These are phyloP conservation scores for Aleiodes alternator DNA, from an alignment of 2,888 invertebrate genomes.

Conservation along the genomic window DNA sequence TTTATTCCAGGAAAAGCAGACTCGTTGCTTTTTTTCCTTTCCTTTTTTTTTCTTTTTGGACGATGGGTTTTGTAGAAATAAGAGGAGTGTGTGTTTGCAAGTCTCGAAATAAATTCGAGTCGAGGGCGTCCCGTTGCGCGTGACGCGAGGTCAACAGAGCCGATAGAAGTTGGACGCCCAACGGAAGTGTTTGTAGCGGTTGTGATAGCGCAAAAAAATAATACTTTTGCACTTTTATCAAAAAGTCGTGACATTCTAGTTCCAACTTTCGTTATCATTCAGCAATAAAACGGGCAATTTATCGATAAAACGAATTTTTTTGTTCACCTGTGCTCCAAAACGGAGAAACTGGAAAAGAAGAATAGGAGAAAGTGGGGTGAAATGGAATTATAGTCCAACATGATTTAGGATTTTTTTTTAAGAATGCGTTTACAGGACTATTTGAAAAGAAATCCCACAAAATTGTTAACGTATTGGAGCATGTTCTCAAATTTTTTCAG, in stretches of 20 bases:
- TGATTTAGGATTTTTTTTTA: too few species aligned
- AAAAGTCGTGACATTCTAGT: not conserved
- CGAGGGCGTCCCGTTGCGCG: conserved; percentile 30
- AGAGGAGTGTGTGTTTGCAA: conserved; percentile 15
- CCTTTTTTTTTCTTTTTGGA: conserved; percentile 16
- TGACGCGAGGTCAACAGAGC: conserved; percentile 30
- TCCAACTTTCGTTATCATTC: not conserved
- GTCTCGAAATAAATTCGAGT: conserved; percentile 32
- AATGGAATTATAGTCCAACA: too few species aligned
- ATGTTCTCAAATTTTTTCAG: too few species aligned
- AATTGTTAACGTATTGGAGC: too few species aligned
- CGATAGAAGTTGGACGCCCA: conserved; percentile 29
- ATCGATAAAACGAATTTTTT: not conserved
- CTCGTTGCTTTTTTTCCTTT: conserved; percentile 2
- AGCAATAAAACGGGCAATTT: not conserved
- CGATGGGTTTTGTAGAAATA: conserved; percentile 24
- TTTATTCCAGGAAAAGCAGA: conserved; percentile 29
- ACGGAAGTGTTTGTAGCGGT: conserved; percentile 22
- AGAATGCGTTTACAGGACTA: too few species aligned
- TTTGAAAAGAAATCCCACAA: too few species aligned
- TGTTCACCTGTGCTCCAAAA: not conserved
- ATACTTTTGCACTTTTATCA: conserved; percentile 22
- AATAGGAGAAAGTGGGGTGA: too few species aligned
- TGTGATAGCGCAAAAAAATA: conserved; percentile 8
- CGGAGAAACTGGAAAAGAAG: too few species aligned